phyloP scores from a whole-genome alignment of 2,797 vertebrate species.

The Notolabrus celidotus region DNA sequence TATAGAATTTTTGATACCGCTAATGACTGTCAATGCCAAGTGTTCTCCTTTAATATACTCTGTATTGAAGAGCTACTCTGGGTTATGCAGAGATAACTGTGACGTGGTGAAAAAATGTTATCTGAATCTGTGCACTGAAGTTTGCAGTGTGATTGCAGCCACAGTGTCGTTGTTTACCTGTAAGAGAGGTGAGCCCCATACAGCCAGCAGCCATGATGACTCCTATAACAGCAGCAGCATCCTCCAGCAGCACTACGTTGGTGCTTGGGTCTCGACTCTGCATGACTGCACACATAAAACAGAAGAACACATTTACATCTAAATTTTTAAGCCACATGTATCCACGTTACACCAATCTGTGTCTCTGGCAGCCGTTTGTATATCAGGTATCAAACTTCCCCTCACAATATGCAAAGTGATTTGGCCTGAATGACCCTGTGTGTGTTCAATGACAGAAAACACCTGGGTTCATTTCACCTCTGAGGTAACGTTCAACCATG shows the following conservation, averaged over 20 bases:
- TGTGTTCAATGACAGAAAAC: background rate
- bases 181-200: conserved; percentile 97
- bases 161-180: conserved; percentile 84
- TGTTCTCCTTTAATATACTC: too few relatives aligned
- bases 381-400: background rate
- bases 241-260: conserved; percentile 96
- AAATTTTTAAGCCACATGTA: background rate
- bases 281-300: conserved; percentile 86
- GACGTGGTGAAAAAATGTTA: too few relatives aligned
- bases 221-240: conserved; percentile 95
- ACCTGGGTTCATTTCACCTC: background rate
- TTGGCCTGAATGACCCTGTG: background rate
- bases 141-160: too few relatives aligned
- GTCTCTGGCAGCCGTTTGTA: background rate
- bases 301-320: background rate
- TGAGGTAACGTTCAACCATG: background rate
- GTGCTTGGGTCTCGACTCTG: conserved; percentile 97
- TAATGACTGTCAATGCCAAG: too few relatives aligned
- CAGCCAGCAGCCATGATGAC: conserved; percentile 92
- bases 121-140: too few relatives aligned
- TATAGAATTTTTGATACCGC: too few relatives aligned
- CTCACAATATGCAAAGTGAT: background rate
- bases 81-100: too few relatives aligned
- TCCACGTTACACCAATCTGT: background rate
- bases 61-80: too few relatives aligned